Base-by-base conservation (phyloP, 2,797 vertebrate genomes). In the Limosa lapponica region DNA sequence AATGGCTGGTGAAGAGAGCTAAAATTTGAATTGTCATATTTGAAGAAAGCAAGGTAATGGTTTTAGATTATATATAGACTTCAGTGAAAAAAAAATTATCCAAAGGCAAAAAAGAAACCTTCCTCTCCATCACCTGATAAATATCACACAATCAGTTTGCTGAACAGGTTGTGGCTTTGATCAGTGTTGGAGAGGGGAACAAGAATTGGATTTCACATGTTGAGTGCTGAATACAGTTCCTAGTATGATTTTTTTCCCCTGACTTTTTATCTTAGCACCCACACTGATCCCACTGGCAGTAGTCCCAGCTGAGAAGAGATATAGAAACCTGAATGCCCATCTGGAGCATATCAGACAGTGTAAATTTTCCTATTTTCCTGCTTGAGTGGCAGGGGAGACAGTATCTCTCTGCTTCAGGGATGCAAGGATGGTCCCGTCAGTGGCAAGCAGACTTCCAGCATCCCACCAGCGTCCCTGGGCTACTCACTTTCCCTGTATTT, bases 151-250 rank as follows among this genome's bases (percentile, higher is more conserved):
- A 10, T 3, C 11, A 0, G 8, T 85, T 73, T 77, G n/a, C 48
- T 77, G 73, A 52, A 48, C 0, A 0, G 23, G 8, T 12, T 10
- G n/a, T 52, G 73, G 43, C 22, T 74, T 83, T 6, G 6, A 13
- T 28, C 2, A 2, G 15, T 34, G 34, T 10, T 81, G 52, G 28
- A 37, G 18, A 81, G 32, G 14, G n/a, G 48, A 72, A 8, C 25
- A 62, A 88, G 75, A 55, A 8, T 36, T 58, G 62, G 25, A 71
- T 90, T 86, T 71, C 65, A 71, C 16, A 5, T 14, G 8, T 13
- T 93, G 61, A 51, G 16, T 46, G 46, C 25, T 90, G 85, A 55
- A 62, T 78, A 32, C 55, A 74, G 57, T 5, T 86, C 46, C 57
- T 24, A 37, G 13, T 30, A 24, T 3, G 8, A 48, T 0, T 69